These are phyloP conservation scores for Anthoscopus minutus DNA, from an alignment of 2,113 vertebrate species.

Conservation along the genomic window DNA sequence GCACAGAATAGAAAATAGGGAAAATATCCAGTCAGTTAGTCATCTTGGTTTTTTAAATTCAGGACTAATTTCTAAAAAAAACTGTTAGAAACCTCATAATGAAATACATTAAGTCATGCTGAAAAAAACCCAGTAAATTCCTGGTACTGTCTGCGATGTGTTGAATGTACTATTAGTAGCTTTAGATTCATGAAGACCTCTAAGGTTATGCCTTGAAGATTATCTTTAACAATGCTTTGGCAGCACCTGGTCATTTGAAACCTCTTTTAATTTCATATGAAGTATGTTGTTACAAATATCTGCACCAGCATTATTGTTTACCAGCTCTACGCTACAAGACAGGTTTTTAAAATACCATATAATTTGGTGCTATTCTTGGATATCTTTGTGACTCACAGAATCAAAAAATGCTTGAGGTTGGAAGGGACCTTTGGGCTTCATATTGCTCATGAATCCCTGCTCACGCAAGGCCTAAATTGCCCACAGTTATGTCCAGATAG, in stretches of 20 bases:
- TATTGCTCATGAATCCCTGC: background rate
- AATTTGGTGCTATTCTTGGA: background rate
- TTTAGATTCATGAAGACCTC: background rate
- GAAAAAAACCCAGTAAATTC: background rate
- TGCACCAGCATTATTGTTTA: background rate
- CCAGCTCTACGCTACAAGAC: background rate
- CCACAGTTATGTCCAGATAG: background rate
- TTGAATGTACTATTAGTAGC: background rate
- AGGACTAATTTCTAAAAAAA: background rate
- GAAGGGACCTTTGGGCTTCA: background rate
- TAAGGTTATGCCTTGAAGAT: background rate
- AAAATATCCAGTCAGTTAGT: background rate
- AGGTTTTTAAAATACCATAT: background rate
- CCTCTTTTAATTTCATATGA: background rate
- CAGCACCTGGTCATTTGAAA: background rate
- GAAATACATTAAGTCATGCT: background rate
- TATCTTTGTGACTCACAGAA: background rate
- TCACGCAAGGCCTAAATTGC: background rate
- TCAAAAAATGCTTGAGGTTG: background rate
- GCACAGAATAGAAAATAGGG: background rate
- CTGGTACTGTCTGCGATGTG: background rate
- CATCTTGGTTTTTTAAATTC: background rate
- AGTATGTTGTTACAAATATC: background rate
- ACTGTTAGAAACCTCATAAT: background rate
- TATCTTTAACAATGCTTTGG: background rate